Conservation (phyloP, 2,113 vertebrate species). For the Amphilophus citrinellus region DNA sequence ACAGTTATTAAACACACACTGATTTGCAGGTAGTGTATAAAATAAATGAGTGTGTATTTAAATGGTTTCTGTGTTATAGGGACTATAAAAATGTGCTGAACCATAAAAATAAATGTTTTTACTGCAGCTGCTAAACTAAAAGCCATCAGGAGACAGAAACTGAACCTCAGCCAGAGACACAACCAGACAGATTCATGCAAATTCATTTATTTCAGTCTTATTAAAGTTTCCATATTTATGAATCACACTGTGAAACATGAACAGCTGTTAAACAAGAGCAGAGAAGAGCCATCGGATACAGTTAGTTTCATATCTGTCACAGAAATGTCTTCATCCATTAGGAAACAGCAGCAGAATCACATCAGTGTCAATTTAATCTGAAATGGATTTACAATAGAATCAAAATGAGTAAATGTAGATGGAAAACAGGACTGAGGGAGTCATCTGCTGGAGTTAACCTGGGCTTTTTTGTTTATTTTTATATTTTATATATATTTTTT, state of each 20-base stretch:
- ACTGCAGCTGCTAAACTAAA: background rate
- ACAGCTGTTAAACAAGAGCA: too few species aligned
- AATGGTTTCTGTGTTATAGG: too few species aligned
- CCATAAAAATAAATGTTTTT: too few species aligned
- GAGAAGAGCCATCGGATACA: background rate
- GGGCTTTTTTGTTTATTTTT: too few species aligned
- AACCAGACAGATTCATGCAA: background rate
- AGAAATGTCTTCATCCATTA: background rate
- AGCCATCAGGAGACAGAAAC: background rate
- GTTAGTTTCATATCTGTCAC: background rate
- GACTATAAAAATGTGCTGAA: too few species aligned
- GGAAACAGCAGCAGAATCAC: background rate
- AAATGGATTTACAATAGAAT: background rate
- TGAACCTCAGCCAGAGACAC: background rate
- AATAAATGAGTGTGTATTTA: too few species aligned
- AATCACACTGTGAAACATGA: background rate
- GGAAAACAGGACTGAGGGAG: background rate
- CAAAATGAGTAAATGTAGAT: background rate
- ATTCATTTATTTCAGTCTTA: background rate
- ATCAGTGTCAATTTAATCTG: background rate
- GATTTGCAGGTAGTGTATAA: too few species aligned
- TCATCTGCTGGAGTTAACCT: background rate
- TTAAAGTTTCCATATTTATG: rapidly evolving
- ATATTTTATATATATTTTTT: too few species aligned
- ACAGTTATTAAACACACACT: too few species aligned